Evolutionary conservation across 2,888 invertebrate species (phyloP), one percentile per base, ranked within the genome.

Genomic region (Drosophila maculinotata): DNA sequence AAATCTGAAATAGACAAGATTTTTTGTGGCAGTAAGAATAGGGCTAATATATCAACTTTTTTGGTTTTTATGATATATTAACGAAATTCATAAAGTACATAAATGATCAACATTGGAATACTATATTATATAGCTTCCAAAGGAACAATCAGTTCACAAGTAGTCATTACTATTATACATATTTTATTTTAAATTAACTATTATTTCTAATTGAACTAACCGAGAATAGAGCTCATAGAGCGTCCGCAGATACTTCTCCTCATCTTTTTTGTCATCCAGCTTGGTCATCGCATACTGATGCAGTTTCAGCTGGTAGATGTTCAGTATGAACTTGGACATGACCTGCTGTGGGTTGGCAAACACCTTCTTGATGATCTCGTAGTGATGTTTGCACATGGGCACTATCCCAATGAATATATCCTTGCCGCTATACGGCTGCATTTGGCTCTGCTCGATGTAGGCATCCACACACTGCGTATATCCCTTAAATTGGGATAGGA

Each of bases 391-490:
- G 91, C 98, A 99, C 77, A 99, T 93, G 0, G 97, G 97, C 39
- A 98, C 93, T 9, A 99, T 96, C 63, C 98, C 96, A 48, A 94
- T 94, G 92, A 98, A 99, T 54, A 99, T 95, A 90, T 98, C 98
- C 90, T 96, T 96, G 17, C 96, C 96, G 5, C 95, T 93, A 78
- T 97, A 95, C 0, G 97, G 95, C 77, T 96, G 96, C 94, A 96
- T 95, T 93, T 99, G 98, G 91, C 98, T 97, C 79, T 98, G 97
- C 89, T 98, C 98, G 86, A 99, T 99, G 90, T 97, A 99, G 0
- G 98, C 97, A 92, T 99, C 97, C 47, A 99, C 95, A 92, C 99
- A 99, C 78, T 98, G 97, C 0, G 97, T 96, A 91, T 99, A 99
- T 1, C 98, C 97, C 92, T 98, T 99, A 89, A 99, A 99, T 88